Conservation (phyloP, 1,140 invertebrate species). For the Ectropis grisescens region DNA sequence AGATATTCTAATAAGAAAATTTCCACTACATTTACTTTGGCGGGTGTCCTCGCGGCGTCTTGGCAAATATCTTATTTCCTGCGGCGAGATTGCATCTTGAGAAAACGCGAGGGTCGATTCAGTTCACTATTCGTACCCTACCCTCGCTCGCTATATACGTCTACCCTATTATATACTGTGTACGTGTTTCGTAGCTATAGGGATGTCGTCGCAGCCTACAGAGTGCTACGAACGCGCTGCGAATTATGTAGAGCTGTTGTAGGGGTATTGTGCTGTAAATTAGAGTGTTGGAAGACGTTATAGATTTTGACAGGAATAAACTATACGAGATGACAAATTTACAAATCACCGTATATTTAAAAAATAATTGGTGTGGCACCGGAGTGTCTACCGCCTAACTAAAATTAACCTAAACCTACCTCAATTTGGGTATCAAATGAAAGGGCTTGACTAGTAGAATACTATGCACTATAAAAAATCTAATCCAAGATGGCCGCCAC, state of each 20-base stretch:
- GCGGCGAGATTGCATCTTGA: slow-evolving; percentile 68
- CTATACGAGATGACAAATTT: no score
- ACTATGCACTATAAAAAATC: no score
- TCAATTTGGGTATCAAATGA: no score
- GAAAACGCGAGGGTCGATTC: slow-evolving; percentile 63
- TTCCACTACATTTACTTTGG: slow-evolving; percentile 69
- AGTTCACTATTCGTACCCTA: slow-evolving; percentile 50
- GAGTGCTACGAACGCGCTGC: slow-evolving; percentile 6
- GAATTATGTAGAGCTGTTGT: slow-evolving; percentile 9
- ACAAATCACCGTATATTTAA: no score
- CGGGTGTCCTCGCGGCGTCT: slow-evolving; percentile 64
- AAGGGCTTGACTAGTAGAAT: no score
- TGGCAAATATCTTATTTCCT: slow-evolving; percentile 70
- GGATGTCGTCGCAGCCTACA: slow-evolving; percentile 1
- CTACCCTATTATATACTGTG: neutral
- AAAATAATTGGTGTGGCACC: no score
- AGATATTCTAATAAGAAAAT: slow-evolving; percentile 70
- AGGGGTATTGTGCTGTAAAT: slow-evolving; percentile 1
- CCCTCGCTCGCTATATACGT: slow-evolving; percentile 16
- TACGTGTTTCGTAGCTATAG: neutral
- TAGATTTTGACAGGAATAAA: no score
- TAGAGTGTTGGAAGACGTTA: no score
- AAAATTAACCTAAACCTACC: no score
- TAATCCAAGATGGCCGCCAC: no score
- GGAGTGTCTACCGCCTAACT: no score